Conservation (phyloP, 2,888 invertebrate genomes). For the Drosophila neonasuta region DNA sequence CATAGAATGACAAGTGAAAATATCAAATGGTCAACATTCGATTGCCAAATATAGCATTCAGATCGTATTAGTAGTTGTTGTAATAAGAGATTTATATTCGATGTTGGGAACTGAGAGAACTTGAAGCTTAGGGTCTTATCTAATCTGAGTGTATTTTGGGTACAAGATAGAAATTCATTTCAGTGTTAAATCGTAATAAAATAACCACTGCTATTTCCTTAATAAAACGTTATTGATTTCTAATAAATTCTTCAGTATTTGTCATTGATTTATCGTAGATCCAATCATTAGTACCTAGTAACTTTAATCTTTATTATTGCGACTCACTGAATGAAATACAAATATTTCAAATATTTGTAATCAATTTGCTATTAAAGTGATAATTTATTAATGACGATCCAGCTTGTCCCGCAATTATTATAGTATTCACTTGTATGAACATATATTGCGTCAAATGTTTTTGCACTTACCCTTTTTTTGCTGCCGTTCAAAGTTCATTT, state of each 20-base stretch:
- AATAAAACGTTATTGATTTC: slow-evolving; percentile 22
- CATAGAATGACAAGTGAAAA: slow-evolving; percentile 25
- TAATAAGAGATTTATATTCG: slow-evolving; percentile 7
- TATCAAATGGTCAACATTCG: slow-evolving; percentile 14
- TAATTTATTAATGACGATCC: slow-evolving; percentile 3
- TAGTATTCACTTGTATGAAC: not conserved
- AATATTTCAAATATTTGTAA: slow-evolving; percentile 1
- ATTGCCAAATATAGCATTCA: not conserved
- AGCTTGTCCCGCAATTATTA: too few species aligned
- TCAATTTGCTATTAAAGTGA: not conserved
- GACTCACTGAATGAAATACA: slow-evolving; percentile 10
- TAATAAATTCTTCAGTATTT: slow-evolving; percentile 12
- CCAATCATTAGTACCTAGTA: not conserved
- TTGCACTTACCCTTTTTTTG: too few species aligned
- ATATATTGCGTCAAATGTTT: not conserved
- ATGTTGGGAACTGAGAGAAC: not conserved
- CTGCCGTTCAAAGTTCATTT: not conserved
- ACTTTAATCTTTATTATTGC: slow-evolving; percentile 7
- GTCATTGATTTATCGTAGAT: slow-evolving; percentile 28
- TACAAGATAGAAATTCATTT: slow-evolving; percentile 3
- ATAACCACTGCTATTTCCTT: not conserved
- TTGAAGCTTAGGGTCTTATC: slow-evolving; percentile 21
- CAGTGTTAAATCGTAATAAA: slow-evolving; percentile 1
- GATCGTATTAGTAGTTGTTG: not conserved
- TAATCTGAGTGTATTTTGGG: slow-evolving; percentile 23